Conservation (phyloP, 2,797 vertebrate genomes). For the Halcyon leucocephala region DNA sequence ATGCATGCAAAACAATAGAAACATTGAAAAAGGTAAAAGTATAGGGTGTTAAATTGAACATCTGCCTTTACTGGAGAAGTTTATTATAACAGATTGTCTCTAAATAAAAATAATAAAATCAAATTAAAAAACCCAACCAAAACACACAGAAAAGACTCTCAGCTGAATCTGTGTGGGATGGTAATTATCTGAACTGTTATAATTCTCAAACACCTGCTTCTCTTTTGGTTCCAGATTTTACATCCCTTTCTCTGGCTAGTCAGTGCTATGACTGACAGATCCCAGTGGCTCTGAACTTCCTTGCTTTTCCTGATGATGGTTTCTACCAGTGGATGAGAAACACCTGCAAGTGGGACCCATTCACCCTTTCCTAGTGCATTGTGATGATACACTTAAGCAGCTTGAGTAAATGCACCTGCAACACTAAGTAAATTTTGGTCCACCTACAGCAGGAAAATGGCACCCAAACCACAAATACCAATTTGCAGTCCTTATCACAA, state of each 20-base stretch:
- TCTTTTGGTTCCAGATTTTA: background rate
- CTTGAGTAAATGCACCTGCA: background rate
- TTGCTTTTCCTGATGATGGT: accelerated
- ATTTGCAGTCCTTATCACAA: background rate
- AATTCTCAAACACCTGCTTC: background rate
- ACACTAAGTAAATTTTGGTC: background rate
- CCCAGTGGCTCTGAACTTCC: background rate
- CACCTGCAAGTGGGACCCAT: background rate
- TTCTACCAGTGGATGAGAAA: background rate
- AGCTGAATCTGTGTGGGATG: background rate
- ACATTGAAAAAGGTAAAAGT: background rate
- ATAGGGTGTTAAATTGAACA: background rate
- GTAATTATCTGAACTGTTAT: background rate
- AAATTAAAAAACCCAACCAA: background rate
- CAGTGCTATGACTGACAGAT: background rate
- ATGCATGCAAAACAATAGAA: background rate
- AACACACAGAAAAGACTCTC: background rate
- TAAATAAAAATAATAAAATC: background rate
- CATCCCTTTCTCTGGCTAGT: background rate
- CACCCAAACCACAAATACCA: background rate
- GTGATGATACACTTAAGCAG: background rate
- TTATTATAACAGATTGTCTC: background rate
- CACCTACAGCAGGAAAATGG: background rate
- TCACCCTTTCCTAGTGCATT: background rate
- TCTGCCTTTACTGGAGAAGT: background rate